Base-by-base conservation (phyloP, 2,113 vertebrate genomes). In the Sinocyclocheilus maitianheensis region DNA sequence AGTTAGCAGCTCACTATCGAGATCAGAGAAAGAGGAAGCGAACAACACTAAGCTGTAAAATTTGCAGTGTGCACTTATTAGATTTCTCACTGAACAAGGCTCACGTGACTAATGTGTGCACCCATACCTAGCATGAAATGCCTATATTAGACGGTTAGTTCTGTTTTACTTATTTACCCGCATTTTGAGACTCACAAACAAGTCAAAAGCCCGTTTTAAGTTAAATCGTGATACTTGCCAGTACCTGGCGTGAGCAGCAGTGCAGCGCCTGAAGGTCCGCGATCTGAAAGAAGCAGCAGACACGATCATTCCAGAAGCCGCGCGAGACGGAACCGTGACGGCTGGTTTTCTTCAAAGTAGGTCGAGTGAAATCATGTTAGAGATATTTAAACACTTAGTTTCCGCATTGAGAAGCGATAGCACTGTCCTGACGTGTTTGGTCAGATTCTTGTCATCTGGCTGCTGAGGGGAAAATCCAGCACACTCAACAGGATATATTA, bases 191-290 rank as follows among this genome's bases (percentile, higher is more conserved):
- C 20, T 8, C 34, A 46, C 13, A 14, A 60, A 78, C 11, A n/a
- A 58, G 34, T 14, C 55, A 46, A n/a, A 48, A 30, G 24, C 13
- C 0, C 3, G 24, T 55, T 53, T 77, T 55, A 12, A 55, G 16
- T 26, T 20, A 55, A 76, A n/a, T 78, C n/a, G 18, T 10, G 20
- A 83, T 40, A 24, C 67, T 18, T 53, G 60, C 20, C 11, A 40
- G 81, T 88, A 88, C 89, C 87, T 87, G 85, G 8, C 51, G 22
- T 0, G 83, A 76, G 60, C 55, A 76, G 60, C 55, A 26, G 20
- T 74, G 85, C 22, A 87, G n/a, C 72, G 20, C 84, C 83, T 55
- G 86, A 78, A 83, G 86, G 37, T 83, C 83, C 8, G 65, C 65
- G 13, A 86, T 24, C 86, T 88, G 81, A n/a, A 82, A 84, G 14